Conservation (phyloP, 2,113 vertebrate species). For the Coryphaenoides rupestris region DNA sequence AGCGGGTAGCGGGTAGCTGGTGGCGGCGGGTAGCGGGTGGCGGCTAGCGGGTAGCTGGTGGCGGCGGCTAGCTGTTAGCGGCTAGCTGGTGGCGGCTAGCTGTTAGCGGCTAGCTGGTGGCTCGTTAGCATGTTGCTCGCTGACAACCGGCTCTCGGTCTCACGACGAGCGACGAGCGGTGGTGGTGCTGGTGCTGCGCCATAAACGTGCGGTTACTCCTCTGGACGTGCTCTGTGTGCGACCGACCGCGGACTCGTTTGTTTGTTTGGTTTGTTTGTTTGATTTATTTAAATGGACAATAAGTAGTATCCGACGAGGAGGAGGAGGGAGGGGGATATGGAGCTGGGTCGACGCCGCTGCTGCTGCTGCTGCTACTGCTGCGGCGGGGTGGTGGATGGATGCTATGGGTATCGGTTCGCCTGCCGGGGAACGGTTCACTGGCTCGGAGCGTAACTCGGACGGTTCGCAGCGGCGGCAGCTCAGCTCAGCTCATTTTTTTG, state of each 20-base stretch:
- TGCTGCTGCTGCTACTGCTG: no score
- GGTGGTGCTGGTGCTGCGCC: no score
- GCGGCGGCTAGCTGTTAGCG: no score
- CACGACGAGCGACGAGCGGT: conserved; percentile 51
- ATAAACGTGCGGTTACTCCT: conserved; percentile 16
- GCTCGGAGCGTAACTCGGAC: conserved; percentile 63
- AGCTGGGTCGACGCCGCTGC: conserved; percentile 30
- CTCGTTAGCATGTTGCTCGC: no score
- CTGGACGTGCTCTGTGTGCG: conserved; percentile 7
- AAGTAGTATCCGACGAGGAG: conserved; percentile 7
- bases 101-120: no score
- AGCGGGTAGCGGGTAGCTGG: conserved; percentile 58
- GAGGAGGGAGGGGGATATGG: conserved; percentile 47
- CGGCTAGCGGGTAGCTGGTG: no score
- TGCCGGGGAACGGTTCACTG: conserved; percentile 52
- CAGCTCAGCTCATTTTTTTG: conserved; percentile 37
- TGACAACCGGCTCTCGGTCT: conserved; percentile 39
- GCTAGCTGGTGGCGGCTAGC: conserved; percentile 55
- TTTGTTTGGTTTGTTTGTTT: no score
- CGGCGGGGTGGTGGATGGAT: no score
- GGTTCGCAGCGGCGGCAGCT: conserved; percentile 28
- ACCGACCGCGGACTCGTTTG: conserved; percentile 18
- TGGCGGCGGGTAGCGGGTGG: no score
- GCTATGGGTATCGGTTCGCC: conserved; percentile 44
- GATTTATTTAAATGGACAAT: conserved; percentile 5